Conservation (phyloP, 92 coral and sea anemone species). For the Anthopleura xanthogrammica region DNA sequence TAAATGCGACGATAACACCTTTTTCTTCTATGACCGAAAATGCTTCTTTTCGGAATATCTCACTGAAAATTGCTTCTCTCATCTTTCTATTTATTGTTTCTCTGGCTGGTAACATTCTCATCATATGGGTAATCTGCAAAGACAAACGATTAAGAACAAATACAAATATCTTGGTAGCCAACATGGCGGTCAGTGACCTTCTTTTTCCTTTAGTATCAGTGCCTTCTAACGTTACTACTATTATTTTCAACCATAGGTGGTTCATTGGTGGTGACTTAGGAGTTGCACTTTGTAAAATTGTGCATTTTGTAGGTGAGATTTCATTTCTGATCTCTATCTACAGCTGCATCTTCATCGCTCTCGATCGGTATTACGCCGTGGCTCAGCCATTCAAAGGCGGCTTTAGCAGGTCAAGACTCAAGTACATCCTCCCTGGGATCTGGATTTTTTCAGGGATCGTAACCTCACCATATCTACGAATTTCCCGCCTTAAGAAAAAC, state of each 20-base stretch:
- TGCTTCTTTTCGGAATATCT: no score
- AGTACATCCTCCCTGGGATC: constrained; percentile 26
- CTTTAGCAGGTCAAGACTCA: constrained; percentile 31
- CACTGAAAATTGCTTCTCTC: no score
- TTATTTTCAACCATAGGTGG: no score
- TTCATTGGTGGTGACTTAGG: constrained; percentile 17
- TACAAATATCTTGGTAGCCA: constrained; percentile 54
- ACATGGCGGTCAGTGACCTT: constrained; percentile 64
- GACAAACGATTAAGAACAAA: constrained; percentile 47
- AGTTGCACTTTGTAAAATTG: constrained; percentile 40
- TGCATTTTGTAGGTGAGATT: constrained; percentile 32
- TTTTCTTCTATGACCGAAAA: no score
- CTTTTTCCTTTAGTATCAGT: background rate
- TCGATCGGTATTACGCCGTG: constrained; percentile 44
- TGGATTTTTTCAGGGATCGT: constrained; percentile 39
- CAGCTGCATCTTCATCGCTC: constrained; percentile 43
- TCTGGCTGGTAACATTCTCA: constrained; percentile 55
- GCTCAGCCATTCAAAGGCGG: constrained; percentile 28
- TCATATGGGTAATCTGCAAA: constrained; percentile 36
- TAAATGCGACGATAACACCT: no score
- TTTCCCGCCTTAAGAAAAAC: background rate
- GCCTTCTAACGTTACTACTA: no score
- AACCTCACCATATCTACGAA: background rate
- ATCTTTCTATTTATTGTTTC: constrained; percentile 29
- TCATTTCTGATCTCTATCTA: constrained; percentile 41